These are phyloP conservation scores for Podotricha telesiphe DNA, from an alignment of 2,888 invertebrate species.

Conservation along the genomic window DNA sequence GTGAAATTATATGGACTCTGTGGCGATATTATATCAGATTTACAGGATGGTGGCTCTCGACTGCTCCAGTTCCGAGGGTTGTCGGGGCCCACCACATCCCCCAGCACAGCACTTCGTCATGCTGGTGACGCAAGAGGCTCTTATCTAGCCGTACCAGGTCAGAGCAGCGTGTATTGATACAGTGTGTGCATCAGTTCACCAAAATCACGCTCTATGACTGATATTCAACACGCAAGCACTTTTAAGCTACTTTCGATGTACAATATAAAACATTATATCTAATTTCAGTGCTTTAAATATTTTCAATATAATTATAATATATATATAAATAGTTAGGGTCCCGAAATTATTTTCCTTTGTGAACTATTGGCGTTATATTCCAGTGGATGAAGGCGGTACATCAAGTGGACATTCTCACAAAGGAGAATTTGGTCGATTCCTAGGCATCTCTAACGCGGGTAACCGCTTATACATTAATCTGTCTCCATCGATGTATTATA, in stretches of 20 bases:
- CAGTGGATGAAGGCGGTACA: slow-evolving; percentile 81
- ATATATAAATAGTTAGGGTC: neutral
- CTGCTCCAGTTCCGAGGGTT: slow-evolving; percentile 74
- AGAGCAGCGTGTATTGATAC: slow-evolving; percentile 52
- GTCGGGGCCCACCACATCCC: slow-evolving; percentile 74
- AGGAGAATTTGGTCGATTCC: slow-evolving; percentile 86
- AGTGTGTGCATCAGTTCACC: slow-evolving; percentile 60
- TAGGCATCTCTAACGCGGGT: slow-evolving; percentile 86
- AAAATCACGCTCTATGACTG: slow-evolving; percentile 63
- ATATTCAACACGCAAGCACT: slow-evolving; percentile 62
- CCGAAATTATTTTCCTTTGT: slow-evolving; percentile 40
- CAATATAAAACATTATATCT: slow-evolving; percentile 50
- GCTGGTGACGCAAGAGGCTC: slow-evolving; percentile 84
- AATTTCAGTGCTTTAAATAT: slow-evolving; percentile 32
- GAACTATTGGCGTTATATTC: slow-evolving; percentile 67
- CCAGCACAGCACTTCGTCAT: slow-evolving; percentile 81
- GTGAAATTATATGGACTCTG: slow-evolving; percentile 46
- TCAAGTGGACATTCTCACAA: slow-evolving; percentile 75
- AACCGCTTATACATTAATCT: slow-evolving; percentile 71
- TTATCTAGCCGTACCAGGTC: slow-evolving; percentile 86
- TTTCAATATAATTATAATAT: slow-evolving; percentile 1
- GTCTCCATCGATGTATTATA: slow-evolving; percentile 59
- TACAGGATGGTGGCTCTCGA: slow-evolving; percentile 80
- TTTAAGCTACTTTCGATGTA: slow-evolving; percentile 56
- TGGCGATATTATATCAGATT: slow-evolving; percentile 73